Evolutionary conservation across 2,113 vertebrate genomes (phyloP).

Genomic region (Syrmaticus mikado): DNA sequence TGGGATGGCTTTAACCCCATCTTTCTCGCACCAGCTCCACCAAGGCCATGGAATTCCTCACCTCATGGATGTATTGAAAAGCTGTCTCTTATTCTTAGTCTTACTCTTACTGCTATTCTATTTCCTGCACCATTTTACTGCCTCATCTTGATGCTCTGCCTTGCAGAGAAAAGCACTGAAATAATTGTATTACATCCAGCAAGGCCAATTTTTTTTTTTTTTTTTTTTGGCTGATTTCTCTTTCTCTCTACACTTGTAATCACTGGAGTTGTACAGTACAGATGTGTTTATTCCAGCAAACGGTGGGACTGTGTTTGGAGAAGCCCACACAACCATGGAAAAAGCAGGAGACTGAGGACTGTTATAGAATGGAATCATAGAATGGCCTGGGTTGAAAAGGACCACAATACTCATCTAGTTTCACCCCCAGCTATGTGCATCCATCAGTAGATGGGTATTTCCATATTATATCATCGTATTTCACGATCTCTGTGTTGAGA

Average conservation of each 20-base stretch:
- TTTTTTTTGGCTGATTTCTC: background rate
- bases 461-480: rapidly evolving
- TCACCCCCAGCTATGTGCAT: too few relatives aligned
- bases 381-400: too few relatives aligned
- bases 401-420: too few relatives aligned
- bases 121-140: background rate
- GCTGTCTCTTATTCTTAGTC: rapidly evolving
- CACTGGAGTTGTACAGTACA: background rate
- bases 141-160: background rate
- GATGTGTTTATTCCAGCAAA: background rate
- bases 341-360: rapidly evolving
- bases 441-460: rapidly evolving
- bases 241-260: background rate
- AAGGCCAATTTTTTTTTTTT: background rate
- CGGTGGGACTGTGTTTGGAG: background rate
- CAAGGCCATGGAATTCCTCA: background rate
- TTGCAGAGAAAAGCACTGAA: background rate
- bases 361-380: background rate
- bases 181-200: rapidly evolving
- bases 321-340: rapidly evolving
- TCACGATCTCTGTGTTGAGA: rapidly evolving
- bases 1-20: background rate
- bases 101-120: too few relatives aligned
- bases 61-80: rapidly evolving
- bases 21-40: background rate